A percentile compares a stretch with the other conserved stretches of the same genome.
phyloP scores from a whole-genome alignment of 2,113 vertebrate species.

The Mobula birostris region DNA sequence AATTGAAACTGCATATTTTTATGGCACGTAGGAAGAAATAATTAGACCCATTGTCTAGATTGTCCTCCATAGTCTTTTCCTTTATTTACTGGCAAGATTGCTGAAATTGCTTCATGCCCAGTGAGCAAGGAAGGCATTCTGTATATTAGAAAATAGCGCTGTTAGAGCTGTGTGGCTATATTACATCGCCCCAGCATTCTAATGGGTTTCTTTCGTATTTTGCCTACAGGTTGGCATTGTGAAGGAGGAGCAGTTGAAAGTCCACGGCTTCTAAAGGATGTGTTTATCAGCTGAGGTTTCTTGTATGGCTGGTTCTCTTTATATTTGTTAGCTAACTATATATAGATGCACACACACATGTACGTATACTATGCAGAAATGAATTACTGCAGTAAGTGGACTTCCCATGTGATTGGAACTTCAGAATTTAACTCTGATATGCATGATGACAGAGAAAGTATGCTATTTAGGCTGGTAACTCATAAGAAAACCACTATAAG shows the following conservation, averaged over 20 bases:
- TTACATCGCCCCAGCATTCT: neutral
- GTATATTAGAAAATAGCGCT: neutral
- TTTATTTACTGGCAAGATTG: neutral
- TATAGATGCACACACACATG: neutral
- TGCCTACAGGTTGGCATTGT: conserved; percentile 69
- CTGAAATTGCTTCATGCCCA: no score
- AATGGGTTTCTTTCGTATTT: conserved; percentile 35
- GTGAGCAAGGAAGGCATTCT: neutral
- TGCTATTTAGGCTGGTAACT: conserved; percentile 58
- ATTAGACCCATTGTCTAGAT: neutral
- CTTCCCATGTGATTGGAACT: conserved; percentile 53
- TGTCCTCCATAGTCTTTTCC: neutral
- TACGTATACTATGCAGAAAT: conserved; percentile 41
- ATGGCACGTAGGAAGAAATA: no score
- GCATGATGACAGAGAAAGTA: conserved; percentile 52
- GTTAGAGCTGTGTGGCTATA: neutral
- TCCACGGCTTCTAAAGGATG: conserved; percentile 71
- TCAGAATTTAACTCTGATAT: conserved; percentile 51
- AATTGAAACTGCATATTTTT: no score
- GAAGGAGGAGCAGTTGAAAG: conserved; percentile 80
- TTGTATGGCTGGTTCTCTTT: conserved; percentile 24
- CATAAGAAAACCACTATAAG: conserved; percentile 62
- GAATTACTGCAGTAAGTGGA: conserved; percentile 60
- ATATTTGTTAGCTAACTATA: conserved; percentile 27
- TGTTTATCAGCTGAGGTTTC: conserved; percentile 37